phyloP scores from a whole-genome alignment of 2,888 invertebrate species.

The Ischnus inquisitorius region DNA sequence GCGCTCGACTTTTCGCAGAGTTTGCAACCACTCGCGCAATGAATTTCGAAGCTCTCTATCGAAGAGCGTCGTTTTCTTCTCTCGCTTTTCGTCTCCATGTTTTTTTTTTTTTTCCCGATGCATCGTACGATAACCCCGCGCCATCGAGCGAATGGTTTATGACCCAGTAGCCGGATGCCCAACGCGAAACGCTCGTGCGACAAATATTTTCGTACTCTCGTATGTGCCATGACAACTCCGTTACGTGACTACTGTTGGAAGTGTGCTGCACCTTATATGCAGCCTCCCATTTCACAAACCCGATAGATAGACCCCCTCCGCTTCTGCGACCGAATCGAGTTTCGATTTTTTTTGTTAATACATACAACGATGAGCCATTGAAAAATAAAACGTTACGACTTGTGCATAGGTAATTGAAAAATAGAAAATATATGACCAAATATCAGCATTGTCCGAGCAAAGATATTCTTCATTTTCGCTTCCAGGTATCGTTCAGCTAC shows the following conservation, averaged over 20 bases:
- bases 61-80: conserved; percentile 8
- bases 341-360: neutral
- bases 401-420: neutral
- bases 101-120: conserved; percentile 10
- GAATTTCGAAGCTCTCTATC: conserved; percentile 42
- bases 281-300: conserved; percentile 67
- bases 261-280: conserved; percentile 66
- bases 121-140: conserved; percentile 31
- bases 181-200: conserved; percentile 61
- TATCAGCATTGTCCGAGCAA: conserved; percentile 16
- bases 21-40: conserved; percentile 15
- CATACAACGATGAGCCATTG: neutral
- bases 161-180: conserved; percentile 24
- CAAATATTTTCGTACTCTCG: conserved; percentile 72
- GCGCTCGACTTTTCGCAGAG: conserved; percentile 24
- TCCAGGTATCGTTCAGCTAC: conserved; percentile 95
- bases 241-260: neutral
- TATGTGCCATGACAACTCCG: neutral
- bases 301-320: neutral
- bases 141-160: conserved; percentile 32
- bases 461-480: conserved; percentile 73
- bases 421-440: conserved; percentile 15
- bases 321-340: neutral
- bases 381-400: too few species aligned
- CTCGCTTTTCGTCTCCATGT: neutral